Evolutionary conservation across 2,888 invertebrate species (phyloP).

Genomic region (Colostygia pectinataria): DNA sequence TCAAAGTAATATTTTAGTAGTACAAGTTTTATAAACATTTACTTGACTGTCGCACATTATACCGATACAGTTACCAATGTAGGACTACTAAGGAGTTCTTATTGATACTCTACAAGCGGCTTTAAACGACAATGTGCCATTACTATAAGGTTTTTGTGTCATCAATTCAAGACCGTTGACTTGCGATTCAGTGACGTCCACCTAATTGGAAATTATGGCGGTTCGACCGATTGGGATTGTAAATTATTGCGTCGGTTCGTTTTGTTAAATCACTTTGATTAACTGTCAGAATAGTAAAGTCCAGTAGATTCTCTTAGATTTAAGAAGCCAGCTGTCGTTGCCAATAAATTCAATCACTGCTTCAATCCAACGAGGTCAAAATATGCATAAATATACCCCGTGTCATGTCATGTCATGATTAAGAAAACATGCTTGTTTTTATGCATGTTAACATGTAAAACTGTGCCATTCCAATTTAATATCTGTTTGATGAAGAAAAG

Average conservation of each 20-base stretch:
- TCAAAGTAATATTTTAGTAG: no score
- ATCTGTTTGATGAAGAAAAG: neutral
- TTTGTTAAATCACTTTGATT: conserved; percentile 67
- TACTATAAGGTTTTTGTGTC: conserved; percentile 57
- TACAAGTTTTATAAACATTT: no score
- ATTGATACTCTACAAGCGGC: conserved; percentile 5
- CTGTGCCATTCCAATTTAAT: no score
- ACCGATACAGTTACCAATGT: neutral
- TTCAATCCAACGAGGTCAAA: no score
- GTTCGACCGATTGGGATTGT: conserved; percentile 58
- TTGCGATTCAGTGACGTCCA: conserved; percentile 45
- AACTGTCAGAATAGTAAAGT: conserved; percentile 51
- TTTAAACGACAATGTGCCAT: conserved; percentile 54
- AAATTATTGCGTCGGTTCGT: conserved; percentile 57
- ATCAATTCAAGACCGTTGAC: conserved; percentile 45
- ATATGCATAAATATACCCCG: no score
- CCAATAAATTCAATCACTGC: no score
- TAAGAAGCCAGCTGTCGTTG: conserved; percentile 20
- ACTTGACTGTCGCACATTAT: neutral
- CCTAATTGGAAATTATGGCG: conserved; percentile 74
- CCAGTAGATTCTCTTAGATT: conserved; percentile 36
- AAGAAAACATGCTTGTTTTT: no score
- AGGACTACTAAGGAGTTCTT: conserved; percentile 1
- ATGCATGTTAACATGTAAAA: no score
- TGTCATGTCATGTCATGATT: no score